These are phyloP conservation scores for Xiphophorus hellerii DNA, from an alignment of 2,113 vertebrate genomes.

Conservation along the genomic window DNA sequence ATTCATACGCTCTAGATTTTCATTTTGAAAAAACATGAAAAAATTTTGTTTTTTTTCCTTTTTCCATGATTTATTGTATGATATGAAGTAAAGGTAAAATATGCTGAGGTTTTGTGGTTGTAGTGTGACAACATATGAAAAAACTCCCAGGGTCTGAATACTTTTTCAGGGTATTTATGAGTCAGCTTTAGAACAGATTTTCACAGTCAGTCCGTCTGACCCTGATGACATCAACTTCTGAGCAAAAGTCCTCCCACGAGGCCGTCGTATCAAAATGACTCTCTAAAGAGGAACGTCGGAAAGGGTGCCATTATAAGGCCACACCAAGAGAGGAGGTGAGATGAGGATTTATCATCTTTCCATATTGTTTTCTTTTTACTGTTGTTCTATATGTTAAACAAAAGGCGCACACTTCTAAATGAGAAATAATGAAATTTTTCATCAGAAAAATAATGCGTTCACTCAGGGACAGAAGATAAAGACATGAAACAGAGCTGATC, in stretches of 20 bases:
- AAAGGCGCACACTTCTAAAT: background rate
- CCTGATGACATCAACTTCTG: slow-evolving; percentile 26
- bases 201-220: slow-evolving; percentile 30
- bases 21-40: too few relatives aligned
- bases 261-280: slow-evolving; percentile 58
- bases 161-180: slow-evolving; percentile 1
- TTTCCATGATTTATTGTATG: background rate
- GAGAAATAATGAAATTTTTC: background rate
- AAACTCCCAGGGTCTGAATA: background rate
- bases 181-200: slow-evolving; percentile 33
- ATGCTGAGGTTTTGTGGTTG: background rate
- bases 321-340: background rate
- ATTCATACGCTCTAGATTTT: too few relatives aligned
- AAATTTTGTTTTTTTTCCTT: background rate
- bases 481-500: slow-evolving; percentile 15
- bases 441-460: slow-evolving; percentile 18
- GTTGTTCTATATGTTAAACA: slow-evolving; percentile 15
- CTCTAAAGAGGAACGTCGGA: slow-evolving; percentile 58
- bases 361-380: slow-evolving; percentile 20
- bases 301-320: slow-evolving; percentile 22
- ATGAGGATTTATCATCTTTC: slow-evolving; percentile 12
- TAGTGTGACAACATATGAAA: background rate
- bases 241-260: slow-evolving; percentile 23
- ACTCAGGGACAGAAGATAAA: slow-evolving; percentile 1
- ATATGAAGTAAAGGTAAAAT: too few relatives aligned